These are phyloP conservation scores for Sminthurinus signatus DNA, from an alignment of 1,140 invertebrate genomes.

Conservation along the genomic window DNA sequence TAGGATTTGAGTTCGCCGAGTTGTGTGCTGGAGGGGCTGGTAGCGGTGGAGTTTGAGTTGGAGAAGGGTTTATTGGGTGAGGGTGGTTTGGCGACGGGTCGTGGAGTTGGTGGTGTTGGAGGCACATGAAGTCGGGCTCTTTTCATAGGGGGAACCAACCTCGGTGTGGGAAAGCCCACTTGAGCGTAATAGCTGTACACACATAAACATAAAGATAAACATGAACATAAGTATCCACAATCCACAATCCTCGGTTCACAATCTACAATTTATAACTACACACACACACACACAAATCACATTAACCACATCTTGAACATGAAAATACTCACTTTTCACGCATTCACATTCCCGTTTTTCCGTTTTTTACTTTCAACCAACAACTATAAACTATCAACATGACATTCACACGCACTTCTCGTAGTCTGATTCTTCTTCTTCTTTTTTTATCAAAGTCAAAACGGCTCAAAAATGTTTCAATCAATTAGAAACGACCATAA, in stretches of 20 bases:
- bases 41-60: conserved; percentile 41
- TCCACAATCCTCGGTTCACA: conserved; percentile 7
- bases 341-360: not conserved
- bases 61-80: conserved; percentile 49
- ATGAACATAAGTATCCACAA: conserved; percentile 35
- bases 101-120: conserved; percentile 25
- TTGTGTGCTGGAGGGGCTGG: no score
- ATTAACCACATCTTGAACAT: conserved; percentile 9
- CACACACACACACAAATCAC: no score
- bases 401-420: no score
- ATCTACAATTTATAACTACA: no score
- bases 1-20: conserved; percentile 57
- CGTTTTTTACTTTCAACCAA: no score
- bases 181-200: conserved; percentile 55
- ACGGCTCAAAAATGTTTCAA: no score
- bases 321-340: conserved; percentile 1
- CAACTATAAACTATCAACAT: no score
- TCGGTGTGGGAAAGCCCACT: conserved; percentile 50
- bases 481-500: no score
- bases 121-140: conserved; percentile 56
- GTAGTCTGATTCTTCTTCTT: no score
- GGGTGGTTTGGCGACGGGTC: conserved; percentile 41
- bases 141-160: conserved; percentile 54
- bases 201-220: no score
- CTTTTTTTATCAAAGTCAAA: no score